These are phyloP conservation scores for Anthopleura xanthogrammica DNA, from an alignment of 92 coral and sea anemone genomes.

Conservation along the genomic window DNA sequence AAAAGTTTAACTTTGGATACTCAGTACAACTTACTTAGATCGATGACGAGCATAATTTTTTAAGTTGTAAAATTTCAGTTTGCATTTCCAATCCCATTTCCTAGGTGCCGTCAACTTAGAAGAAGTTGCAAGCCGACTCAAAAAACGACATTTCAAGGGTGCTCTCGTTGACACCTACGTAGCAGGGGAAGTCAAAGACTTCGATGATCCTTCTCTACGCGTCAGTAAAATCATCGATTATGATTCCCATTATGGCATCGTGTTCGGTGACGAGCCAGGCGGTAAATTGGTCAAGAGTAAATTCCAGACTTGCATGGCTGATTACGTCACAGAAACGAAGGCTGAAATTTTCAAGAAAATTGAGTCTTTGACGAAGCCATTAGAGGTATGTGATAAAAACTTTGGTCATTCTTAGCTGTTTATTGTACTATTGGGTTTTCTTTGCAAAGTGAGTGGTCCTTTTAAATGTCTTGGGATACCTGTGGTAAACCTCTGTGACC, in stretches of 20 bases:
- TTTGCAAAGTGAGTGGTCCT: too few relatives aligned
- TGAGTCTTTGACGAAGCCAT: slow-evolving; percentile 60
- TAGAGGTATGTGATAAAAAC: slow-evolving; percentile 42
- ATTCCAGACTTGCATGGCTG: slow-evolving; percentile 70
- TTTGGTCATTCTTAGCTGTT: not conserved
- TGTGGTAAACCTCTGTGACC: too few relatives aligned
- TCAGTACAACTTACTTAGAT: too few relatives aligned
- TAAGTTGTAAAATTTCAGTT: not conserved
- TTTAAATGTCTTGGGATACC: too few relatives aligned
- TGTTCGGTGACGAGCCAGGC: slow-evolving; percentile 67
- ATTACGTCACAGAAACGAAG: slow-evolving; percentile 66
- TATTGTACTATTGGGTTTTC: too few relatives aligned
- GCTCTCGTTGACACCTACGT: slow-evolving; percentile 88
- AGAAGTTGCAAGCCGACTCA: slow-evolving; percentile 51
- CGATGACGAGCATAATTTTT: too few relatives aligned
- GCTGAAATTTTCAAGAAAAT: slow-evolving; percentile 68
- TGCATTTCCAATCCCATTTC: not conserved
- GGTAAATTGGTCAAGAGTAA: slow-evolving; percentile 31
- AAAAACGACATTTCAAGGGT: slow-evolving; percentile 64
- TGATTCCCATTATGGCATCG: slow-evolving; percentile 87
- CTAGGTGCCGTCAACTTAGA: slow-evolving; percentile 40
- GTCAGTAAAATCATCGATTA: slow-evolving; percentile 85
- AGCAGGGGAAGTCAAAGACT: slow-evolving; percentile 67
- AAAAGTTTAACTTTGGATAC: too few relatives aligned
- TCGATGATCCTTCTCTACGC: slow-evolving; percentile 48